These are phyloP conservation scores for Zaprionus taronus DNA, from an alignment of 1,140 invertebrate species.

Conservation along the genomic window DNA sequence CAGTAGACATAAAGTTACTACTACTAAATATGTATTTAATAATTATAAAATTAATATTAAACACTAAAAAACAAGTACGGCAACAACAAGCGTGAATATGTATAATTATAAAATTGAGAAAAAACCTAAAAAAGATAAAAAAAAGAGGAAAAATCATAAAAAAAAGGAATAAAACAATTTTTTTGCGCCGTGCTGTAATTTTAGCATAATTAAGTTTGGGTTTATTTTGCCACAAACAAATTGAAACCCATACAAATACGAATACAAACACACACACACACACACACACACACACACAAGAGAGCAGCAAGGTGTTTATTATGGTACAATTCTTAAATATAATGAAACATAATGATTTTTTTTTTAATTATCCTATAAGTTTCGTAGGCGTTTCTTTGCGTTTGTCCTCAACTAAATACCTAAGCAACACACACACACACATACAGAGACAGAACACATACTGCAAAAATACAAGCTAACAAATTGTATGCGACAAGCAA, in stretches of 20 bases:
- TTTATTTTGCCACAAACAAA: constrained; percentile 27
- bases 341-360: constrained; percentile 16
- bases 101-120: constrained; percentile 53
- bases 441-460: constrained; percentile 18
- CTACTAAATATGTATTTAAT: constrained; percentile 54
- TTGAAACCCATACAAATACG: constrained; percentile 4
- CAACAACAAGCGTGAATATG: constrained; percentile 45
- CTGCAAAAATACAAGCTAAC: constrained; percentile 14
- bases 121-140: constrained; percentile 20
- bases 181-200: constrained; percentile 49
- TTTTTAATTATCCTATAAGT: constrained; percentile 22
- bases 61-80: constrained; percentile 10
- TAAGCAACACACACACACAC: constrained; percentile 1
- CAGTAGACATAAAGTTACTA: constrained; percentile 52
- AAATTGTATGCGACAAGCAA: constrained; percentile 37
- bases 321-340: constrained; percentile 31
- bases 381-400: constrained; percentile 17
- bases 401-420: constrained; percentile 18
- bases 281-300: constrained; percentile 7
- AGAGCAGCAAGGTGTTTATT: constrained; percentile 20
- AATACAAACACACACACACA: constrained; percentile 4
- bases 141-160: constrained; percentile 42
- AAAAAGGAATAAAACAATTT: constrained; percentile 11
- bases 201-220: constrained; percentile 44
- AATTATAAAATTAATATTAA: constrained; percentile 56